phyloP scores from a whole-genome alignment of 1,140 invertebrate species.

The Platyscapa corneri region DNA sequence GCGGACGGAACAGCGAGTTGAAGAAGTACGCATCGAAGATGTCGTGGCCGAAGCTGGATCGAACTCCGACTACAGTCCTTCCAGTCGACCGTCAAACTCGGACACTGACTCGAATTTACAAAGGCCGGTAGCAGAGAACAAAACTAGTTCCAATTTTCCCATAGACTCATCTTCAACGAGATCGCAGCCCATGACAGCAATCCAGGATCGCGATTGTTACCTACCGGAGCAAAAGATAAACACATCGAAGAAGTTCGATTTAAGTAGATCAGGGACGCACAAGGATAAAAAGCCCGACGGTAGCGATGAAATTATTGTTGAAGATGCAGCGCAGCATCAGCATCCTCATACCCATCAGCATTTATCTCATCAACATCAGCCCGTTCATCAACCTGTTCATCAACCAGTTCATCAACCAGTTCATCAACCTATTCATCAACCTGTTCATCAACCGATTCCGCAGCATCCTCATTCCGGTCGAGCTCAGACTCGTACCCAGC shows the following conservation, averaged over 20 bases:
- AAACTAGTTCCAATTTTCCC: constrained; percentile 46
- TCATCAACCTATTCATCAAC: constrained; percentile 58
- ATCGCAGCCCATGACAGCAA: neutral
- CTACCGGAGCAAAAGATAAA: constrained; percentile 3
- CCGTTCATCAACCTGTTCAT: constrained; percentile 52
- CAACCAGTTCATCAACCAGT: constrained; percentile 38
- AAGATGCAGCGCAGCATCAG: constrained; percentile 58
- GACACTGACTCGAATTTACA: constrained; percentile 56
- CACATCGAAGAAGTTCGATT: constrained; percentile 47
- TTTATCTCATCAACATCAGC: constrained; percentile 49
- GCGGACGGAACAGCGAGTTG: constrained; percentile 69
- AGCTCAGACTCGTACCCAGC: neutral
- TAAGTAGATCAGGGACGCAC: constrained; percentile 54
- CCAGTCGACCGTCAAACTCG: constrained; percentile 61
- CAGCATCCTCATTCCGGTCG: constrained; percentile 24
- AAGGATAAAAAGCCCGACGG: constrained; percentile 55
- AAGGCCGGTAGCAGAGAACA: constrained; percentile 32
- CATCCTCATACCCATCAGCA: constrained; percentile 59
- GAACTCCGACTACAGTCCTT: constrained; percentile 66
- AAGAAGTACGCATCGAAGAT: constrained; percentile 70
- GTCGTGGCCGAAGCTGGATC: constrained; percentile 69
- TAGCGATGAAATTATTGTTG: constrained; percentile 63
- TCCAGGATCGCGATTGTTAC: constrained; percentile 42
- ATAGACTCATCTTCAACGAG: neutral
- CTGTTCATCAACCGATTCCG: constrained; percentile 40